Base-by-base conservation (phyloP, 2,888 invertebrate genomes). In the Sarcophaga variegata region DNA sequence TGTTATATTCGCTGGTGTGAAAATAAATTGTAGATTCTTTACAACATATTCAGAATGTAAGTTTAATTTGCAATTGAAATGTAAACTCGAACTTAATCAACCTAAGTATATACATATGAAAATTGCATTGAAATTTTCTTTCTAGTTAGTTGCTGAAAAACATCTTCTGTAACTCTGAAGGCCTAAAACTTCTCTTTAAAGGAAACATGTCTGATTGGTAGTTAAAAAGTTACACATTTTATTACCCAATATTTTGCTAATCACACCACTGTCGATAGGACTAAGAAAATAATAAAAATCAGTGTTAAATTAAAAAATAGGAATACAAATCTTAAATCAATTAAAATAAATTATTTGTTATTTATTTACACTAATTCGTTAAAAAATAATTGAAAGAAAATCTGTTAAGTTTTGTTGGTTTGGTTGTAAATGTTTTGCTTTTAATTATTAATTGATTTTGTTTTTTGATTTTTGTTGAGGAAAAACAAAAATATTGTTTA, bases 331-430 rank as follows among this genome's bases (percentile, higher is more conserved):
- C 14, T 3, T 0, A 54, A 14, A 14, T 3, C 0, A 14, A 1
- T 3, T 54, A 14, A 14, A 14, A 2, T 8, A 37, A 37, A 14
- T 2, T 14, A 14, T 54, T 77, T 27, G 47, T 62, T 84, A 84
- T 84, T 62, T 84, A 84, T 84, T 81, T 85, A 81, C 84, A 85
- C 76, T 67, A 85, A 71, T 67, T 74, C 67, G 62, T 80, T 62
- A 45, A 76, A 74, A 72, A 72, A 83, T 14, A 54, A 14, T 14
- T 54, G 8, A 76, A 5, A 59, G 54, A 78, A 78, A 37, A 14
- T 49, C 20, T 54, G 63, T 70, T 70, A 59, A 77, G 66, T 67
- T 69, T 54, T 20, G 62, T 10, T 76, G 49, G 20, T 20, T 76
- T 62, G 49, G 25, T 14, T 70, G 54, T 75, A 37, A 67, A 66